Evolutionary conservation across 2,113 vertebrate species (phyloP).

Genomic region (Muntiacus reevesi): DNA sequence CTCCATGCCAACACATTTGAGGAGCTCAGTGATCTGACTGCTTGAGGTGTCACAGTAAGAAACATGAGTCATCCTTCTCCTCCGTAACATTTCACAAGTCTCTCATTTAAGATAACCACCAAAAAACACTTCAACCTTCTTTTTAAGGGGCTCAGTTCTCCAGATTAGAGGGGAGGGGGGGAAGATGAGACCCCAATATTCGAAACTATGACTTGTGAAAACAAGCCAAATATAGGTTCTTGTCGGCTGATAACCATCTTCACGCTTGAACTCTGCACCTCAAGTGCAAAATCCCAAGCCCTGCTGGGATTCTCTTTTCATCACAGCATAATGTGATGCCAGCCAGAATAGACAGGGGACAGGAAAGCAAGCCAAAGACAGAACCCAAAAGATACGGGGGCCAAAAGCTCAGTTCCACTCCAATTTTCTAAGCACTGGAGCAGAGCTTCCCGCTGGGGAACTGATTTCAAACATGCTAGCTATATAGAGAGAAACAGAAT

Average conservation of each 20-base stretch:
- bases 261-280: background rate
- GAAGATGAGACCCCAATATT: background rate
- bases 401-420: conserved; percentile 47
- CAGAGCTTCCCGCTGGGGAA: conserved; percentile 32
- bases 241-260: background rate
- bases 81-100: conserved; percentile 34
- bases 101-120: conserved; percentile 46
- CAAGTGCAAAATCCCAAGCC: conserved; percentile 11
- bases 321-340: background rate
- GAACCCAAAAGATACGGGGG: conserved; percentile 24
- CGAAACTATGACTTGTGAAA: conserved; percentile 11
- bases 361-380: conserved; percentile 17
- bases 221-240: background rate
- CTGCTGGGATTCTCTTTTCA: background rate
- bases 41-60: conserved; percentile 30
- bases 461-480: conserved; percentile 46
- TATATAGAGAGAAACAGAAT: conserved; percentile 34
- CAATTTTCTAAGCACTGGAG: conserved; percentile 47
- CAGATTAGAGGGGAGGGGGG: background rate
- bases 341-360: background rate
- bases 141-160: background rate
- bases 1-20: background rate
- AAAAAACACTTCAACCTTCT: conserved; percentile 17
- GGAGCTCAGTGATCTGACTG: background rate
- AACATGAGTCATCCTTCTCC: conserved; percentile 40